Evolutionary conservation across 2,113 vertebrate species (phyloP).

Genomic region (Hucho hucho): DNA sequence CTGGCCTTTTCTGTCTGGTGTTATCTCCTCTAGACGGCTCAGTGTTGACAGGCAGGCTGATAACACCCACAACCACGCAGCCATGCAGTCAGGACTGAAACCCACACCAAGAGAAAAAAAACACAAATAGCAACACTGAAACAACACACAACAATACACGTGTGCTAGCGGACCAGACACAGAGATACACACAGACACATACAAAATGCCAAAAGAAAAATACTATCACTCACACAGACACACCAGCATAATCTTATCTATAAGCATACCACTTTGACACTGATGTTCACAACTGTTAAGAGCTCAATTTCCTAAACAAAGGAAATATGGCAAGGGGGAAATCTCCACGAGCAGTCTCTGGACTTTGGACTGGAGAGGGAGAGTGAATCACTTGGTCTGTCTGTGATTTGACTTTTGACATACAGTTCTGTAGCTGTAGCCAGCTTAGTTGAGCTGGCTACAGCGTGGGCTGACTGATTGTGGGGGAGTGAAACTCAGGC

Average conservation of each 20-base stretch:
- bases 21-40: conserved; percentile 26
- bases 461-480: not conserved
- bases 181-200: not conserved
- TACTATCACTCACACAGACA: not conserved
- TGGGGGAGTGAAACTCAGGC: not conserved
- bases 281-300: not conserved
- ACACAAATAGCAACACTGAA: not conserved
- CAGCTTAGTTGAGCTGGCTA: not conserved
- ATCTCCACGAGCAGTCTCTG: not conserved
- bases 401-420: conserved; percentile 8
- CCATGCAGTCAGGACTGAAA: no score
- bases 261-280: not conserved
- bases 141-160: not conserved
- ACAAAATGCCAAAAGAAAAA: not conserved
- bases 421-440: not conserved
- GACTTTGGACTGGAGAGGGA: not conserved
- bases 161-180: not conserved
- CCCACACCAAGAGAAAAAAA: not conserved
- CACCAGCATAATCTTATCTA: not conserved
- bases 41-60: conserved; percentile 17
- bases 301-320: not conserved
- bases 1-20: not conserved
- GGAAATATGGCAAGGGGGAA: not conserved
- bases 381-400: conserved; percentile 10
- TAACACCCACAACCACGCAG: not conserved